Conservation (phyloP, 2,888 invertebrate species). For the Baccha elongata region DNA sequence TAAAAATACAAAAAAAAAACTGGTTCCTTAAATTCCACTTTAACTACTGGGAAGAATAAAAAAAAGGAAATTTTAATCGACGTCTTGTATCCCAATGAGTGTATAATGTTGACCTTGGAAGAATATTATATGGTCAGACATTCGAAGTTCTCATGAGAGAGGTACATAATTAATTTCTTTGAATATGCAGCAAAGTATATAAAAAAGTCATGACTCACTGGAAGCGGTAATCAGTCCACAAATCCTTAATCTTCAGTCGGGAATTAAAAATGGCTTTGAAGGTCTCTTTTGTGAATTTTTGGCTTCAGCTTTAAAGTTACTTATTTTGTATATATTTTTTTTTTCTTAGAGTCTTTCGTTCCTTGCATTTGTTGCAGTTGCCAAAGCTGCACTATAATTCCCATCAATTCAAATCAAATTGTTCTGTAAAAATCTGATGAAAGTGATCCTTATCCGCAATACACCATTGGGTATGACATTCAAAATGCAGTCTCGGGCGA, state of each 20-base stretch:
- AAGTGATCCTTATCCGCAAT: conserved; percentile 82
- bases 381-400: conserved; percentile 79
- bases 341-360: conserved; percentile 22
- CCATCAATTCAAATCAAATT: conserved; percentile 75
- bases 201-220: conserved; percentile 55
- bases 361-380: conserved; percentile 78
- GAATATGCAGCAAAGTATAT: background rate
- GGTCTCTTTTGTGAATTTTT: background rate
- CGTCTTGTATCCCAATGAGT: conserved; percentile 15
- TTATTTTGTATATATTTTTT: background rate
- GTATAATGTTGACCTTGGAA: conserved; percentile 45
- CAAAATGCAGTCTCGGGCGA: conserved; percentile 82
- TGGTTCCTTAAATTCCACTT: conserved; percentile 13
- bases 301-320: background rate
- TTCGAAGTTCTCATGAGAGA: background rate
- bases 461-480: conserved; percentile 82
- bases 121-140: background rate
- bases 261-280: conserved; percentile 39
- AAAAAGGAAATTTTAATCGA: conserved; percentile 6
- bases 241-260: background rate
- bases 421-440: conserved; percentile 76
- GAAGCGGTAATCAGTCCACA: conserved; percentile 24
- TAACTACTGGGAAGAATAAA: conserved; percentile 6
- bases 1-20: conserved; percentile 7
- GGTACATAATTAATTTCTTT: background rate